Percentiles rank a stretch among this genome's conserved stretches.
Evolutionary conservation across 2,888 invertebrate genomes (phyloP).

Genomic region (Sinodicranocentrus sp.): DNA sequence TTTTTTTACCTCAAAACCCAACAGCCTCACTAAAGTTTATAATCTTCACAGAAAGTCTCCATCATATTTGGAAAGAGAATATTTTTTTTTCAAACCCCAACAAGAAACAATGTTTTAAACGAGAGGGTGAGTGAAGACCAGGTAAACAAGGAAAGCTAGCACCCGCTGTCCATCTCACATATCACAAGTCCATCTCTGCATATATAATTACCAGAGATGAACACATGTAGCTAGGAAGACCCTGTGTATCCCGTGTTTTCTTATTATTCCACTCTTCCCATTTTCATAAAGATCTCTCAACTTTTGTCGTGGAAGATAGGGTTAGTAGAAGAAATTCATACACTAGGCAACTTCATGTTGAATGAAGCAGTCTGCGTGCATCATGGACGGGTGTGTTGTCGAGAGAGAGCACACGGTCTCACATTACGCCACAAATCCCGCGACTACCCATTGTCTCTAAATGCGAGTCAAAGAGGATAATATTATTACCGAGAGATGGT

Average conservation of each 20-base stretch:
- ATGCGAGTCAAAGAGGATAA: conserved; percentile 29
- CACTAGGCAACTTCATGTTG: neutral
- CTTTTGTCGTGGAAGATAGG: too few species aligned
- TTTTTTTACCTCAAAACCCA: neutral
- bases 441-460: conserved; percentile 24
- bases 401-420: conserved; percentile 52
- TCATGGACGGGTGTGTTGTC: conserved; percentile 34
- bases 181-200: too few species aligned
- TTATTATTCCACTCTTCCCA: too few species aligned
- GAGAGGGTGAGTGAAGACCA: too few species aligned
- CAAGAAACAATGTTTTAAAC: too few species aligned
- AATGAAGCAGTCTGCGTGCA: conserved; percentile 21
- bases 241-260: too few species aligned
- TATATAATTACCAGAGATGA: too few species aligned
- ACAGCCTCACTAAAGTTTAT: neutral
- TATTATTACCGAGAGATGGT: conserved; percentile 36
- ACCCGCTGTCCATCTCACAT: too few species aligned
- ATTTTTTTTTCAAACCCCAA: neutral
- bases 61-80: neutral
- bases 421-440: conserved; percentile 19
- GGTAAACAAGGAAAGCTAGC: too few species aligned
- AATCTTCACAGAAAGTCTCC: neutral
- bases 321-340: too few species aligned
- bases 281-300: conserved; percentile 16
- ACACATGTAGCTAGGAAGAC: too few species aligned